A percentile compares a stretch with the other conserved stretches of the same genome.
These are phyloP conservation scores for Ecliptopera silaceata DNA, from an alignment of 2,888 invertebrate genomes.

Conservation along the genomic window DNA sequence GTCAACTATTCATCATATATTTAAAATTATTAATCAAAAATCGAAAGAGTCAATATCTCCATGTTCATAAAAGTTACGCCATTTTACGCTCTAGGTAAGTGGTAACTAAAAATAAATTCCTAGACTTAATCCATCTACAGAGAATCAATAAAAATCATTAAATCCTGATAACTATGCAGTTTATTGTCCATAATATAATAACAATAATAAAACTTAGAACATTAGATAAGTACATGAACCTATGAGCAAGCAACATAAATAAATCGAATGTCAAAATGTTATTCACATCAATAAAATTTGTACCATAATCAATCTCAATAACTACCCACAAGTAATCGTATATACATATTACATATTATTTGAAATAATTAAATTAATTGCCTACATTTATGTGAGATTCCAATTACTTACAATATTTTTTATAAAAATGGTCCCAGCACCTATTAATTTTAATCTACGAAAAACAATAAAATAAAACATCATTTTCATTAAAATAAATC, in stretches of 20 bases:
- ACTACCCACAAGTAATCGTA: not conserved
- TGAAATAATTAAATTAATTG: not conserved
- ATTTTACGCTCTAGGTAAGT: too few relatives aligned
- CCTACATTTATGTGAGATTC: conserved; percentile 29
- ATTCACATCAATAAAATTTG: conserved; percentile 17
- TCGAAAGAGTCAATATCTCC: too few relatives aligned
- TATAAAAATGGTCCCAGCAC: not conserved
- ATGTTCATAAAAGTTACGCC: too few relatives aligned
- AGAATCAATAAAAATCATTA: conserved; percentile 5
- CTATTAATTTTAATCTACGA: not conserved
- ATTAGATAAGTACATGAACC: not conserved
- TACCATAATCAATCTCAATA: conserved; percentile 32
- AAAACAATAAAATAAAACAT: not conserved
- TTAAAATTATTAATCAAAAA: too few relatives aligned
- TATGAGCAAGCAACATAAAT: not conserved
- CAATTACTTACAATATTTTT: conserved; percentile 1
- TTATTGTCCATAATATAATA: conserved; percentile 25
- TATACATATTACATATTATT: too few relatives aligned
- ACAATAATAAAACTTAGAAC: conserved; percentile 13
- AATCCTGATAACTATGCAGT: conserved; percentile 9
- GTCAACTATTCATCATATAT: too few relatives aligned
- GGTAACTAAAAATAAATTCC: too few relatives aligned
- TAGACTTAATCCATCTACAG: not conserved
- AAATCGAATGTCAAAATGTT: conserved; percentile 8
- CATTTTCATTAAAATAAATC: not conserved